Base-by-base conservation (phyloP, 2,888 invertebrate species). In the Diabrotica balteata region DNA sequence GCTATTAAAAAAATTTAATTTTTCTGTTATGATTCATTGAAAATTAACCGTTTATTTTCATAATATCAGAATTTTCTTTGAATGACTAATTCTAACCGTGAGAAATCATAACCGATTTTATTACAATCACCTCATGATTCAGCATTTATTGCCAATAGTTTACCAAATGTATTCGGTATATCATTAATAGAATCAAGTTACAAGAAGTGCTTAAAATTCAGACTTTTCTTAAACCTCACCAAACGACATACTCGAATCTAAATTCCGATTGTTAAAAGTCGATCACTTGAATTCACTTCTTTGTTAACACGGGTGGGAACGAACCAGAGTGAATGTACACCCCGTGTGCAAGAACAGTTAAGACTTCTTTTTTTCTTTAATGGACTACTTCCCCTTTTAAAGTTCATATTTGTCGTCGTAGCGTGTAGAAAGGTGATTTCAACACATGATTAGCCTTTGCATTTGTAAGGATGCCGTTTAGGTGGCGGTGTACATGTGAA, bases 131-230 rank as follows among this genome's bases (percentile, higher is more conserved):
- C 5, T 32, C 32, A 8, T 51, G 22, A 22, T 54, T 54, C 5
- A 10, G 43, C 32, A 43, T 10, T 43, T 8, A 42, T 11, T n/a
- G 43, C 4, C 43, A 9, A 42, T 32, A n/a, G 42, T 6, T 11
- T n/a, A 43, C 43, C 42, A 54, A 54, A 22, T 51, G 8, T 7
- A n/a, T 10, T 32, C 9, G n/a, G 54, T 54, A 54, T 54, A 43
- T 54, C 54, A 54, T 54, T 54, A 54, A 43, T 42, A 54, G 43
- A 54, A 54, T 54, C 42, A 43, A 54, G 54, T 43, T 54, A 43
- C 54, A 2, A 54, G 8, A 43, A 54, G 54, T 54, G 43, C 54
- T 43, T 10, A 42, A 32, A 32, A 32, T 32, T 32, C 32, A 32
- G 32, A 32, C 32, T 32, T 32, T 32, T 32, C 32, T 32, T 32